A percentile compares a stretch with the other conserved stretches of the same genome.
Conservation (phyloP, 2,888 invertebrate genomes). For the Athalia circularis region DNA sequence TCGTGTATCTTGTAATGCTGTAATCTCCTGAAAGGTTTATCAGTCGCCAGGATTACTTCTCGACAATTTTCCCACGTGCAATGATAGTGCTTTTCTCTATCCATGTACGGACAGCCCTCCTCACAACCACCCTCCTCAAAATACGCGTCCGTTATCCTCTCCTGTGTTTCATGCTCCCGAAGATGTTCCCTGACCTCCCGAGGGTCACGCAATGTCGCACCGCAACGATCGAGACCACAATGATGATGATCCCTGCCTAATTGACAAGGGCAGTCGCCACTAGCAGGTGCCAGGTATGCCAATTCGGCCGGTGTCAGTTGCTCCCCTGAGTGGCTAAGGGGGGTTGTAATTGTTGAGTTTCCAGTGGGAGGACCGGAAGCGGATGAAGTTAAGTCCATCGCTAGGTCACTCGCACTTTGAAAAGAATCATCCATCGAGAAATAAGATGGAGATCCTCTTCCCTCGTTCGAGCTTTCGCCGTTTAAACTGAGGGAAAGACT, state of each 20-base stretch:
- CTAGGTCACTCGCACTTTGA: constrained; percentile 71
- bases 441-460: constrained; percentile 75
- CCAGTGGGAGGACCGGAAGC: constrained; percentile 59
- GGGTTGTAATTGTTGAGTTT: constrained; percentile 57
- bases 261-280: constrained; percentile 67
- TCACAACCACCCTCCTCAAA: constrained; percentile 81
- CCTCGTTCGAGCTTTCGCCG: constrained; percentile 77
- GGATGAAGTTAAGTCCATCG: constrained; percentile 71
- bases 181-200: constrained; percentile 89
- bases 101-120: constrained; percentile 83
- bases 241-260: constrained; percentile 89
- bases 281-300: constrained; percentile 67
- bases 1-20: constrained; percentile 93
- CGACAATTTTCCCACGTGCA: constrained; percentile 93
- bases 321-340: constrained; percentile 70
- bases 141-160: constrained; percentile 88
- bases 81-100: constrained; percentile 90
- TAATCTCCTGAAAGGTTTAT: constrained; percentile 86
- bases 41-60: constrained; percentile 85
- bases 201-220: constrained; percentile 71
- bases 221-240: constrained; percentile 87
- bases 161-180: constrained; percentile 91
- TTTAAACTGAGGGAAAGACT: constrained; percentile 72
- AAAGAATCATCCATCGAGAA: constrained; percentile 73
- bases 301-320: constrained; percentile 67